phyloP scores from a whole-genome alignment of 2,113 vertebrate genomes.

The Nycticryphes semicollaris region DNA sequence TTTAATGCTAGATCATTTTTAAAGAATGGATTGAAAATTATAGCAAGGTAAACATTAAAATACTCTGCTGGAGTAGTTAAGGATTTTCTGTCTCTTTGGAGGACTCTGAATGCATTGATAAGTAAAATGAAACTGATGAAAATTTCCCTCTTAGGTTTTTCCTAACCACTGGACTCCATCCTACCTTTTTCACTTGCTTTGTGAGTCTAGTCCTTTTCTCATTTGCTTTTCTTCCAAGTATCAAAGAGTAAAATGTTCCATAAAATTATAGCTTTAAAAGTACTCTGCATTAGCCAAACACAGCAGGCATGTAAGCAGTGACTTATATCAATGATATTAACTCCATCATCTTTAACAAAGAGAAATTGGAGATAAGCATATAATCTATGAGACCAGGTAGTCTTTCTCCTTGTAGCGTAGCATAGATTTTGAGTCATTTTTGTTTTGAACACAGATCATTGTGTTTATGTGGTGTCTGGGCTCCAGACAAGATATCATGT shows the following conservation, averaged over 20 bases:
- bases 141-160: not conserved
- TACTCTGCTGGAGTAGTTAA: not conserved
- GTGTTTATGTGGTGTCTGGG: not conserved
- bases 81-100: not conserved
- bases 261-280: not conserved
- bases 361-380: not conserved
- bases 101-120: not conserved
- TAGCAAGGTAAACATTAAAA: not conserved
- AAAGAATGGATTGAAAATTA: not conserved
- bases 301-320: not conserved
- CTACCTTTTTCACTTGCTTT: not conserved
- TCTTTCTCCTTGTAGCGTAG: not conserved
- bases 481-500: not conserved
- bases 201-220: not conserved
- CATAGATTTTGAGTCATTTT: not conserved
- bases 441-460: not conserved
- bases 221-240: not conserved
- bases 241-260: not conserved
- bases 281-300: not conserved
- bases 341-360: not conserved
- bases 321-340: not conserved
- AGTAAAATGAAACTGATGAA: not conserved
- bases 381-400: not conserved
- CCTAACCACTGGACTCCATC: not conserved
- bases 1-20: not conserved